phyloP scores from a whole-genome alignment of 2,797 vertebrate genomes.

The Lemur catta region DNA sequence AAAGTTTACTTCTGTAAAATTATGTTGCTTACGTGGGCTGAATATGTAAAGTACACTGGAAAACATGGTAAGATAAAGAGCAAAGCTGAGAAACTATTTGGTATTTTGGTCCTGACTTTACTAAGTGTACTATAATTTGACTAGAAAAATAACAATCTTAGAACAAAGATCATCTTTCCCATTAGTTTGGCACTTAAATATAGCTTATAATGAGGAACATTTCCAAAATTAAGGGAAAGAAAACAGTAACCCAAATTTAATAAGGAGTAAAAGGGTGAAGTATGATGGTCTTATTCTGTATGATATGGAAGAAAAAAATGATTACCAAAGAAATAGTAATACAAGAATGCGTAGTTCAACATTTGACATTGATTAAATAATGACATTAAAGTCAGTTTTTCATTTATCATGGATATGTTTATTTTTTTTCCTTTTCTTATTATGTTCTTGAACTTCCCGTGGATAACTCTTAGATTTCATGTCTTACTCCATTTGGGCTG shows the following conservation, averaged over 20 bases:
- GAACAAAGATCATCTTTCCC: background rate
- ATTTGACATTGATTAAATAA: background rate
- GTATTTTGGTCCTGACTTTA: background rate
- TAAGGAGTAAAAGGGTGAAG: background rate
- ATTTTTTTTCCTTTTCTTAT: background rate
- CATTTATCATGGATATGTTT: background rate
- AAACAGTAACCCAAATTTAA: background rate
- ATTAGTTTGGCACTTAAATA: background rate
- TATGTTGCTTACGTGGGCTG: background rate
- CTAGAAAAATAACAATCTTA: background rate
- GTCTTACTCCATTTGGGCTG: background rate
- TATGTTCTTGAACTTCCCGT: background rate
- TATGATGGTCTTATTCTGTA: background rate
- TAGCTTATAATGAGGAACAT: background rate
- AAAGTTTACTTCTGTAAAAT: background rate
- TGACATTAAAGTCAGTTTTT: background rate
- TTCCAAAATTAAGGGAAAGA: background rate
- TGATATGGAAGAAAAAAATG: background rate
- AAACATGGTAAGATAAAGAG: background rate
- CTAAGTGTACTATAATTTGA: background rate
- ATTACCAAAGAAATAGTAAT: background rate
- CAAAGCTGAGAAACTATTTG: background rate
- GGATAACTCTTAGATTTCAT: background rate
- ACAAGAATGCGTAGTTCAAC: background rate
- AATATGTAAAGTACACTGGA: background rate